Evolutionary conservation across 35 echinoderm and acorn worm species (phyloP).

Genomic region (Hemicentrotus pulcherrimus): DNA sequence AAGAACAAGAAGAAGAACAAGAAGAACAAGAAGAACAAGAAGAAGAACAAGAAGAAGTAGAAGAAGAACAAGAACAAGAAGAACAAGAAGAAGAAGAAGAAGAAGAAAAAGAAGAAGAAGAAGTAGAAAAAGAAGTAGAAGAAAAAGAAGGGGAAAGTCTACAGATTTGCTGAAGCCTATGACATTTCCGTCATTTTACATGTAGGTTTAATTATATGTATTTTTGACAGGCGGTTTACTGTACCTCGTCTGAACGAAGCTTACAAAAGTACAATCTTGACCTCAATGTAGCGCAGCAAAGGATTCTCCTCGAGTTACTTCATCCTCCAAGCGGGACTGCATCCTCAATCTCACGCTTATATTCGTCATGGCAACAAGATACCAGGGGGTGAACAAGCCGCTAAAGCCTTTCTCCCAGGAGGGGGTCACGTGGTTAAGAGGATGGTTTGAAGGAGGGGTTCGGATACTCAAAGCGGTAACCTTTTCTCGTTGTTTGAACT

Average conservation of each 20-base stretch:
- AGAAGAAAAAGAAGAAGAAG: too few relatives aligned
- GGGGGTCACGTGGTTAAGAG: neutral
- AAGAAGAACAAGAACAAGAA: too few relatives aligned
- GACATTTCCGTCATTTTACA: too few relatives aligned
- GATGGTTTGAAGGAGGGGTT: neutral
- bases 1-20: too few relatives aligned
- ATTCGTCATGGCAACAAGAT: neutral
- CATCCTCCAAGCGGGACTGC: neutral
- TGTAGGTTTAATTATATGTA: too few relatives aligned
- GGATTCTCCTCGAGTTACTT: neutral
- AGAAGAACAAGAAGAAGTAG: too few relatives aligned
- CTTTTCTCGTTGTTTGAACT: neutral
- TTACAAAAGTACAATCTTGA: slow-evolving; percentile 4
- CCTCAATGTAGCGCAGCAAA: neutral
- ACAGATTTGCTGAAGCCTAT: too few relatives aligned
- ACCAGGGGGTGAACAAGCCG: neutral
- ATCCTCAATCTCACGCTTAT: neutral
- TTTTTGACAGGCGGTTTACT: too few relatives aligned
- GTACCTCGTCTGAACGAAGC: neutral
- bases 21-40: too few relatives aligned
- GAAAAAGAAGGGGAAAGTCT: too few relatives aligned
- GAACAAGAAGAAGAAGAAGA: too few relatives aligned
- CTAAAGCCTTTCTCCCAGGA: neutral
- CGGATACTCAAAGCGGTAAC: neutral
- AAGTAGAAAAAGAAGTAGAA: too few relatives aligned